Base-by-base conservation (phyloP, 2,797 vertebrate genomes). In the Pampus argenteus region DNA sequence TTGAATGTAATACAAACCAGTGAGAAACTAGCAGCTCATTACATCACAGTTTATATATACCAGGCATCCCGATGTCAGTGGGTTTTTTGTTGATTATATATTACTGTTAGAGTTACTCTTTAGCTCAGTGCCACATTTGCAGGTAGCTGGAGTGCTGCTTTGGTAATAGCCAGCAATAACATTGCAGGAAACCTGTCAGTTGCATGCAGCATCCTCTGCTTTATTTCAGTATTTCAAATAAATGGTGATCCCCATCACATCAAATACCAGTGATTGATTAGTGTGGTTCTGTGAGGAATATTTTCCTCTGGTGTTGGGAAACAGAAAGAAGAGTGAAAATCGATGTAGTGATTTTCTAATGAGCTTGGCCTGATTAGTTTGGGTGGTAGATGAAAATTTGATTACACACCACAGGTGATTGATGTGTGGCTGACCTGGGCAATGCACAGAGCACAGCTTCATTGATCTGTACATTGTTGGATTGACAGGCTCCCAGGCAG, bases 311-410 rank as follows among this genome's bases (percentile, higher is more conserved):
- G 79, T 87, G 81, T 87, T 78, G 76, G 58, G 76, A 89, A 89
- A 83, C 84, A 49, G 79, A 81, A 84, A 77, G 85, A 83, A 73
- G 71, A 63, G 45, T 79, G 66, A 73, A 75, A 90, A 92, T 94
- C 92, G 67, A 93, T 94, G 84, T 84, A 92, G 88, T 48, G 90
- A 92, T 93, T 92, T 92, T 88, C 87, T 93, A 93, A 93, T 92
- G 88, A 93, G 92, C 86, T 88, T 82, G 76, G 79, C 80, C 90
- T 93, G 91, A 95, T 94, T 92, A 89, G 93, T 93, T 93, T 91
- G 86, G 90, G 78, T 88, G 87, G 84, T 86, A 68, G 91, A 93
- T 93, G 92, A 92, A 93, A 91, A 93, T 93, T 81, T 91, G 91
- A 94, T 94, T 91, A 92, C 87, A 86, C 88, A 45, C 76, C 68